Evolutionary conservation across 2,113 vertebrate genomes (phyloP), one percentile per base, ranked within the genome.

Genomic region (Etia nguti): DNA sequence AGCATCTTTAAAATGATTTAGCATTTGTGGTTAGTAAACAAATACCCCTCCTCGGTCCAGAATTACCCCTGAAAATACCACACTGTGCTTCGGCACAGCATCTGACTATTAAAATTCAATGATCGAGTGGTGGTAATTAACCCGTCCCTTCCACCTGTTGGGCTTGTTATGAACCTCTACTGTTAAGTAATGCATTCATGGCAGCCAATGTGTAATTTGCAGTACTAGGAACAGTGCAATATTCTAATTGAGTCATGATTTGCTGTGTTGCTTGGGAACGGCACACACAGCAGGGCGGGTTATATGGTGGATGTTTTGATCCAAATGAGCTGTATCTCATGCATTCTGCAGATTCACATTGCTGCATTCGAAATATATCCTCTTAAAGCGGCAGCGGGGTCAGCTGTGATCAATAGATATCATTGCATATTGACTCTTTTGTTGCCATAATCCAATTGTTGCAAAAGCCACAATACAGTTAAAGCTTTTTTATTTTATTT

Each of bases 241-340:
- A 92, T 95, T 94, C 87, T 92, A 94, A 96, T 92, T 83, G 92
- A 93, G 92, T 91, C 92, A 86, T 85, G 92, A 95, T 95, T 90
- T 92, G 89, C 80, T 93, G 95, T 86, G 96, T 97, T 96, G 96
- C 94, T 95, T 95, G 94, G 94, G 90, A 96, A 95, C 94, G 91
- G 92, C 92, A 96, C 79, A 83, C 81, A 82, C 88, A 81, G 89
- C 34, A 57, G 48, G 89, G 73, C 70, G 18, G 89, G 85, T 89
- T 90, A 82, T 85, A 59, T 70, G 55, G 81, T 89, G 87, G 82
- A 91, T 87, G 65, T 60, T 84, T 80, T 89, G 80, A 93, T 93
- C 86, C 84, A 92, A 41, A 81, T 86, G 85, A 94, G 90, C 85
- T 82, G 48, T 31, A 48, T 46, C 79, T 91, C 83, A 84, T 80